Conservation (phyloP, 2,113 vertebrate genomes). For the Oncorhynchus gorbuscha region DNA sequence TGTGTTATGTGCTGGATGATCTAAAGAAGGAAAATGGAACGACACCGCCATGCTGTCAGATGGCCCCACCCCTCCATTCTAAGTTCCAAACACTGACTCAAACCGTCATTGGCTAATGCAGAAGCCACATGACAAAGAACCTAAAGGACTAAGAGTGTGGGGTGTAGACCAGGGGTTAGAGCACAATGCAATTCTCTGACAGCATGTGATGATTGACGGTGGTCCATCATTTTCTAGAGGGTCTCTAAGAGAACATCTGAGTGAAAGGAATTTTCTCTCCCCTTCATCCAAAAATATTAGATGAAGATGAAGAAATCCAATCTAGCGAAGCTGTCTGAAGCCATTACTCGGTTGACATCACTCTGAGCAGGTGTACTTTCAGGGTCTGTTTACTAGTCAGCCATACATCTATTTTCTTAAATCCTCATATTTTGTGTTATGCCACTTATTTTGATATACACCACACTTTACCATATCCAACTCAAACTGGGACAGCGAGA, state of each 20-base stretch:
- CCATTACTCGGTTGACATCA: too few relatives aligned
- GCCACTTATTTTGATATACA: neutral
- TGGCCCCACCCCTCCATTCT: constrained; percentile 40
- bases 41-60: constrained; percentile 46
- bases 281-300: neutral
- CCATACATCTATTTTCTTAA: neutral
- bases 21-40: constrained; percentile 55
- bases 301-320: neutral
- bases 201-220: too few relatives aligned
- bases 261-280: too few relatives aligned
- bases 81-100: constrained; percentile 25
- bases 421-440: neutral
- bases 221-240: constrained; percentile 13
- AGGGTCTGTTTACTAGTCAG: neutral
- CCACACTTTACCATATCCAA: neutral
- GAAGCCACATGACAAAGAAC: neutral
- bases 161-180: constrained; percentile 13
- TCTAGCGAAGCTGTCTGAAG: too few relatives aligned
- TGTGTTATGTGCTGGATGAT: constrained; percentile 68
- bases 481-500: neutral
- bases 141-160: constrained; percentile 19
- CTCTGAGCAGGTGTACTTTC: too few relatives aligned
- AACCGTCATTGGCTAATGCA: constrained; percentile 44
- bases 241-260: too few relatives aligned
- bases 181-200: neutral